These are phyloP conservation scores for Delphinus delphis DNA, from an alignment of 2,113 vertebrate species.

Conservation along the genomic window DNA sequence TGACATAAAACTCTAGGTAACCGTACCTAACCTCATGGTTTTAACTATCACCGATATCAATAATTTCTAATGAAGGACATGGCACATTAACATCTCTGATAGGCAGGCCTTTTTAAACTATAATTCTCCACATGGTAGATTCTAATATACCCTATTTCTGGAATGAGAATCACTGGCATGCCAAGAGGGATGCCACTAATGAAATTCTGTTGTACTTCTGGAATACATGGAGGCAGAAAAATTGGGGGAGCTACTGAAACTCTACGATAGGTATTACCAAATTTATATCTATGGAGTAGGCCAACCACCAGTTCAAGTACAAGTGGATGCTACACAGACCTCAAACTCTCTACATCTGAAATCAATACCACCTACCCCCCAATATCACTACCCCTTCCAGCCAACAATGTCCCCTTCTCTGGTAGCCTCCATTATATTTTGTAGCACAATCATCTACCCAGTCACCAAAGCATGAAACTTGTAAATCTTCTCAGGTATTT, in stretches of 20 bases:
- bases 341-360: background rate
- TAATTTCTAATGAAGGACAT: background rate
- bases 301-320: background rate
- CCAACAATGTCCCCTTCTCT: background rate
- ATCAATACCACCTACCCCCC: background rate
- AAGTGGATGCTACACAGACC: background rate
- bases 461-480: background rate
- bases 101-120: background rate
- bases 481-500: background rate
- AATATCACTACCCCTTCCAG: background rate
- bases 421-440: background rate
- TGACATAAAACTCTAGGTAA: background rate
- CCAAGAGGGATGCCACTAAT: background rate
- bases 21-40: background rate
- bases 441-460: background rate
- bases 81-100: background rate
- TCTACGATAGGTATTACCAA: background rate
- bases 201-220: background rate
- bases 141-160: background rate
- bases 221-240: background rate
- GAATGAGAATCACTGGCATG: background rate
- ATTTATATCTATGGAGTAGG: background rate
- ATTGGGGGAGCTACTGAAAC: background rate
- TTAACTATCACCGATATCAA: background rate
- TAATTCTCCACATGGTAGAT: background rate